Conservation (phyloP, 2,888 invertebrate genomes). For the Drosophila ustulata region DNA sequence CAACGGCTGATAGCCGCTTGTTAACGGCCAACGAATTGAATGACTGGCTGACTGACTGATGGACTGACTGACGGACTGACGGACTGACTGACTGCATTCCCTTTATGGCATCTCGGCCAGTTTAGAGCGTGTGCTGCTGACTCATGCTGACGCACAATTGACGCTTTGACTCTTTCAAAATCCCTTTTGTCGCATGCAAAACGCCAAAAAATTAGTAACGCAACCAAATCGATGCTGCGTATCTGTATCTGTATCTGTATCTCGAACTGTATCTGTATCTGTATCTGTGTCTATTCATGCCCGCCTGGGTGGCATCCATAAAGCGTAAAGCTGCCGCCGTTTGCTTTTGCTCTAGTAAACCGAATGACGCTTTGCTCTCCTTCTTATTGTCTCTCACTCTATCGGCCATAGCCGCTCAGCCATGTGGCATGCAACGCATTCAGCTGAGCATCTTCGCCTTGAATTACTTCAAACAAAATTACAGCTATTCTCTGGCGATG, state of each 20-base stretch:
- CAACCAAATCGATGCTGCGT: conserved; percentile 47
- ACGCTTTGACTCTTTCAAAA: conserved; percentile 48
- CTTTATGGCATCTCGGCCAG: background rate
- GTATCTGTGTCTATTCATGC: conserved; percentile 45
- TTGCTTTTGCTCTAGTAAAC: conserved; percentile 16
- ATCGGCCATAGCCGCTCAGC: conserved; percentile 32
- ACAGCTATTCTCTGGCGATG: no score
- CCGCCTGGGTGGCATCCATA: conserved; percentile 68
- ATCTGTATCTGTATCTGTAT: conserved; percentile 24
- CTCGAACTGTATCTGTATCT: conserved; percentile 10
- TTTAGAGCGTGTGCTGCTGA: conserved; percentile 46
- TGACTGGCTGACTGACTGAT: background rate
- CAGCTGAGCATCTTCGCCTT: background rate
- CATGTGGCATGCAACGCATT: background rate
- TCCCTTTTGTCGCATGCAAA: conserved; percentile 75
- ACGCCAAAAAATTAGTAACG: conserved; percentile 72
- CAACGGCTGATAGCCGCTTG: conserved; percentile 73
- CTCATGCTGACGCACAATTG: conserved; percentile 77
- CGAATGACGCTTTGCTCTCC: conserved; percentile 13
- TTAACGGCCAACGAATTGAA: conserved; percentile 49
- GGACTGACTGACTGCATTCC: conserved; percentile 46
- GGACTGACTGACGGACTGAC: background rate
- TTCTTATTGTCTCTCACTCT: background rate
- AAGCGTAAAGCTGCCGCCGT: conserved; percentile 39
- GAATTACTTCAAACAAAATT: background rate